Evolutionary conservation across 2,797 vertebrate genomes (phyloP).

Genomic region (Sebastes paucispinis): DNA sequence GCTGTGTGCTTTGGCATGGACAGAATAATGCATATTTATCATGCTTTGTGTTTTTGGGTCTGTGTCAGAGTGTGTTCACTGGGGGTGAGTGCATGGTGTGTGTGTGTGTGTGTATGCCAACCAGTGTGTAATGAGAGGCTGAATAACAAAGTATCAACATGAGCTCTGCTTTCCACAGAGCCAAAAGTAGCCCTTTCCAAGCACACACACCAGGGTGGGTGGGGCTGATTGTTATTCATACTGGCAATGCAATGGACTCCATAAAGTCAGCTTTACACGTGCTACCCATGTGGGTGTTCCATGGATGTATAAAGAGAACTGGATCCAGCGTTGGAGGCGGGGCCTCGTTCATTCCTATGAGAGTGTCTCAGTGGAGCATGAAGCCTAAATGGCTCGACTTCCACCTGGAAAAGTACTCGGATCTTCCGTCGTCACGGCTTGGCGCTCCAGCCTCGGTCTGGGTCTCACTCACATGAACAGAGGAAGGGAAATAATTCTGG

Average conservation of each 20-base stretch:
- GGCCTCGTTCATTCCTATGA: too few relatives aligned
- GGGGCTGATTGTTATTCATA: constrained; percentile 39
- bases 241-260: constrained; percentile 21
- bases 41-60: constrained; percentile 1
- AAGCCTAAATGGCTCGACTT: too few relatives aligned
- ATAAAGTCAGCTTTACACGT: constrained; percentile 43
- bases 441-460: too few relatives aligned
- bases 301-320: too few relatives aligned
- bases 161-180: constrained; percentile 21
- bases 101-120: neutral
- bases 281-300: constrained; percentile 38
- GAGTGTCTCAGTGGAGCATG: too few relatives aligned
- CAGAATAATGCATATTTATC: constrained; percentile 33
- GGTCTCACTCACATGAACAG: too few relatives aligned
- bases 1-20: constrained; percentile 23
- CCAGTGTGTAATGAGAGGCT: constrained; percentile 38
- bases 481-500: too few relatives aligned
- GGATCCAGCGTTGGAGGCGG: too few relatives aligned
- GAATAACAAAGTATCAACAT: constrained; percentile 43
- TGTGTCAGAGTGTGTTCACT: constrained; percentile 3
- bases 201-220: neutral
- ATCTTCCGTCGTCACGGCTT: too few relatives aligned
- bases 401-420: too few relatives aligned
- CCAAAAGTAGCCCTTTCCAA: constrained; percentile 2
- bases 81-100: neutral